Evolutionary conservation across 2,888 invertebrate species (phyloP), one percentile per base, ranked within the genome.

Genomic region (Drosophila antonietae): DNA sequence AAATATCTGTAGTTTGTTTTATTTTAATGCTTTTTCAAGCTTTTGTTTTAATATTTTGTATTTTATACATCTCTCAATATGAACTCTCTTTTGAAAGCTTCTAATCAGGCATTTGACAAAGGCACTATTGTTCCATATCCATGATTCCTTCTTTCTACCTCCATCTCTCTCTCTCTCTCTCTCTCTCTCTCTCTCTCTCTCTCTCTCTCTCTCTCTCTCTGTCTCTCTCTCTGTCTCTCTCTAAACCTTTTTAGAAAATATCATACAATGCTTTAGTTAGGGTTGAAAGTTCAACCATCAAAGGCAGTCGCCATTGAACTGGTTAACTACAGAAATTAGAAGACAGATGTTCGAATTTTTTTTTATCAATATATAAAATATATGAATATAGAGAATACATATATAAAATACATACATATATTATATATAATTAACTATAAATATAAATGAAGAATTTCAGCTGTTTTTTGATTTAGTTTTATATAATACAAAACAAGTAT

Each of bases 271-370:
- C 18, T 28, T 18, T 23, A 18, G 23, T 44, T 43, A 46, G 68
- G 68, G 68, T 57, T 64, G 56, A 18, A 64, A 44, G 6, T 14
- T 15, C 41, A 31, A 37, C 18, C 35, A 20, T 23, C 37, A 31
- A 4, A 20, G 28, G 8, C 47, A n/a, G 12, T 15, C 47, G 67
- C 64, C 68, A 28, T 28, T 28, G 28, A 28, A 28, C 6, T 28
- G 6, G 1, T 3, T 28, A 28, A 28, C 28, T 28, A 28, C 28
- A 23, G 23, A 23, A 23, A 23, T 23, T 23, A 23, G 28, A 28
- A 28, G 28, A 28, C 28, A 28, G 28, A 5, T 28, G 28, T 6
- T 28, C 6, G 28, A 28, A 28, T 6, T 28, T 28, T 28, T 28
- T 28, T 6, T 23, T 23, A 23, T 23, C 4, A 3, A 23, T 23